Evolutionary conservation across 2,113 vertebrate species (phyloP).

Genomic region (Ammodytes marinus): DNA sequence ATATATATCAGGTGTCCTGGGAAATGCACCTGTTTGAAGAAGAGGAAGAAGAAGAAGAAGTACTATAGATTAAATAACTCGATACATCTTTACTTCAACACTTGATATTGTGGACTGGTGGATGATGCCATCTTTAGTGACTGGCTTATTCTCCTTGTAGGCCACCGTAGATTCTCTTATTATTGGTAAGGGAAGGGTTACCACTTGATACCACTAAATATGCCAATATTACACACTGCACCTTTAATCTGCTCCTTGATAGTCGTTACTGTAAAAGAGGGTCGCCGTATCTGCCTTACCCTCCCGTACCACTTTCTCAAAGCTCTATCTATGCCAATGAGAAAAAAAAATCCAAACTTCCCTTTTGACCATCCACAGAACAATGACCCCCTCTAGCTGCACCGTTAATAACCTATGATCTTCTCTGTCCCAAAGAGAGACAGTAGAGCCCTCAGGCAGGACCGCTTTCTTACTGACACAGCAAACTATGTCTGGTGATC

Average conservation of each 20-base stretch:
- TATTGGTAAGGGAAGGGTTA: too few relatives aligned
- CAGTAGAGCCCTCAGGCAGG: conserved; percentile 69
- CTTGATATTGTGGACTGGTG: too few relatives aligned
- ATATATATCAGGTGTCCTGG: too few relatives aligned
- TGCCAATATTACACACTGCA: too few relatives aligned
- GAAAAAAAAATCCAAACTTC: conserved; percentile 7
- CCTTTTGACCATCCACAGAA: conserved; percentile 60
- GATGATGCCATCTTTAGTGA: too few relatives aligned
- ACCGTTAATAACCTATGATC: conserved; percentile 18
- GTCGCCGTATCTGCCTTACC: conserved; percentile 1
- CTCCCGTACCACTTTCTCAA: conserved; percentile 4
- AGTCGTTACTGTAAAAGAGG: conserved; percentile 27
- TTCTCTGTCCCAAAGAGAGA: conserved; percentile 51
- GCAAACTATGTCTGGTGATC: conserved; percentile 53
- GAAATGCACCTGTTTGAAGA: too few relatives aligned
- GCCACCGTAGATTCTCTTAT: too few relatives aligned
- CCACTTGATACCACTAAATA: too few relatives aligned
- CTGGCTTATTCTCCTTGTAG: too few relatives aligned
- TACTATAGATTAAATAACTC: too few relatives aligned
- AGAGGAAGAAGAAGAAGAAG: too few relatives aligned
- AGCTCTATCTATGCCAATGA: conserved; percentile 33
- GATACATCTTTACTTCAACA: too few relatives aligned
- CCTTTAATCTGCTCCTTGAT: not conserved
- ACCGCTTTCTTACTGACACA: conserved; percentile 60
- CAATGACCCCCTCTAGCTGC: conserved; percentile 47